Base-by-base conservation (phyloP, 2,113 vertebrate species). In the Nannospalax galili region DNA sequence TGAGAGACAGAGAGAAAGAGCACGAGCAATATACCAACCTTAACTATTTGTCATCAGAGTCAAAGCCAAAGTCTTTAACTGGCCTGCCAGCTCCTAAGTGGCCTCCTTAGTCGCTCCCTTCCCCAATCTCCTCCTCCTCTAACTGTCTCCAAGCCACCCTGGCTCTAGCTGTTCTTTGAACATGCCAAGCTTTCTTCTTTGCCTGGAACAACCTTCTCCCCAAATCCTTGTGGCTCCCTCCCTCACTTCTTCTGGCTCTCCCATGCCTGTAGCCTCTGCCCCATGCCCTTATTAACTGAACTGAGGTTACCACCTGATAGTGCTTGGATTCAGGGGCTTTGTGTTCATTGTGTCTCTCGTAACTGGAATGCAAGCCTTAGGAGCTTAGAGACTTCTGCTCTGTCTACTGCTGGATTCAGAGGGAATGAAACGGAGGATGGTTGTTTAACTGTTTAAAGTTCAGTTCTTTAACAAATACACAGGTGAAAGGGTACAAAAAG, bases 351-450 rank as follows among this genome's bases (percentile, higher is more conserved):
- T 14, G 8, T 84, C 72, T 42, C 75, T 87, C 42, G 37, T 81
- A 40, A 77, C 62, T 19, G 3, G 16, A 48, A 26, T 10, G 40
- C 28, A 32, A 75, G 2, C 74, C 48, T 93, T 26, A 17, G 28
- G 56, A 84, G 35, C 5, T 42, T 16, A 42, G 82, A 74, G 22
- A 52, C 72, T 10, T 28, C 67, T 32, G 30, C 17, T 11, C 11
- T 17, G 22, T 45, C 77, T n/a, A 37, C 8, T 19, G 5, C 42
- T 37, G 6, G 42, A 14, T 82, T 4, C 4, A 30, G 6, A 26
- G 75, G 0, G 19, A 45, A 15, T 30, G 20, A 12, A 56, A 19
- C 0, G 5, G 5, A 1, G 1, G 5, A 0, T 15, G 69, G 62
- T 28, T 8, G 16, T n/a, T 14, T 32, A 26, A 30, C 60, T 75